These are phyloP conservation scores for Forbesichthys agassizii DNA, from an alignment of 2,113 vertebrate species.

Conservation along the genomic window DNA sequence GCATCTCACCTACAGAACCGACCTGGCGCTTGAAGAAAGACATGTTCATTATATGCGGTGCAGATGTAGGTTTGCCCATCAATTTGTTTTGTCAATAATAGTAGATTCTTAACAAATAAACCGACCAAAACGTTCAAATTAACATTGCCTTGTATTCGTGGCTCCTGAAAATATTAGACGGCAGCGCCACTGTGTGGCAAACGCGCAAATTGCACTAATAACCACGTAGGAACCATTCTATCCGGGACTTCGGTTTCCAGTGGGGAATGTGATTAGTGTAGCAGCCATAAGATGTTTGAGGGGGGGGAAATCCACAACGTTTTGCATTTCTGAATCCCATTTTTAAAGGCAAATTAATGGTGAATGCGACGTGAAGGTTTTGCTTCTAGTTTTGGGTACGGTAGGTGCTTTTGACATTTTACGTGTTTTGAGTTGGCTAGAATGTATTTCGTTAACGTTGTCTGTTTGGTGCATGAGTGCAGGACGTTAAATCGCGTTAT, in stretches of 20 bases:
- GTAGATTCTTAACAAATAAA: neutral
- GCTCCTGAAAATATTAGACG: conserved; percentile 15
- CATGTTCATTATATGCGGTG: too few species aligned
- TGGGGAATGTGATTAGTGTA: conserved; percentile 30
- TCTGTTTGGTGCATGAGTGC: too few species aligned
- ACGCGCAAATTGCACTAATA: neutral
- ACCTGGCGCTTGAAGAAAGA: too few species aligned
- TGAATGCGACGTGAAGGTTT: too few species aligned
- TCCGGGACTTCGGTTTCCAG: conserved; percentile 34
- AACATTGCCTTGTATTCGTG: neutral
- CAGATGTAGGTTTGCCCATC: too few species aligned
- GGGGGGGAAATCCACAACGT: neutral
- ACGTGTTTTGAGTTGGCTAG: too few species aligned
- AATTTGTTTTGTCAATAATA: too few species aligned
- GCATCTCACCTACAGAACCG: too few species aligned
- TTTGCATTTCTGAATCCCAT: neutral
- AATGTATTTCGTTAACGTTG: too few species aligned
- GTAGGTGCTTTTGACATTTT: too few species aligned
- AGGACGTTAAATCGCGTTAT: neutral
- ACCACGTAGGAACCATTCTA: conserved; percentile 45
- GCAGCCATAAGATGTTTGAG: neutral
- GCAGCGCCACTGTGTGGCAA: conserved; percentile 55
- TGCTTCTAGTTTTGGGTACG: too few species aligned
- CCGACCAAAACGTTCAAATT: neutral
- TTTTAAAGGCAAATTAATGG: too few species aligned